Evolutionary conservation across 1,140 invertebrate genomes (phyloP).

Genomic region (Leptinotarsa defecta): DNA sequence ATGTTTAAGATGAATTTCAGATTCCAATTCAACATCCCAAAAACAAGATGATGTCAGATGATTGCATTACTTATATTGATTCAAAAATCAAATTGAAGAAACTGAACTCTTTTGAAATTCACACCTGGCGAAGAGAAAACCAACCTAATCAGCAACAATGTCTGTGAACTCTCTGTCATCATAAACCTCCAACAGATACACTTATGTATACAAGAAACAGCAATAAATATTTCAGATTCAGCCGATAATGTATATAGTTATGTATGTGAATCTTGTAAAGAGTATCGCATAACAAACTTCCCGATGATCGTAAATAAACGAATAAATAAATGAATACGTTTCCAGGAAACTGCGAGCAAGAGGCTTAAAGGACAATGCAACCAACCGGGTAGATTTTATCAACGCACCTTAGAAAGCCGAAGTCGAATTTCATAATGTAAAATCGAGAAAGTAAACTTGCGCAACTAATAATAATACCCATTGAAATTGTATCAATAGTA

Average conservation of each 20-base stretch:
- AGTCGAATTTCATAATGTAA: conserved; percentile 32
- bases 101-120: not conserved
- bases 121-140: not conserved
- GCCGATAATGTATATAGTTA: conserved; percentile 20
- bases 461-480: conserved; percentile 30
- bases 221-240: conserved; percentile 27
- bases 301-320: conserved; percentile 27
- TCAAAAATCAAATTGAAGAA: too few species aligned
- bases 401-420: conserved; percentile 28
- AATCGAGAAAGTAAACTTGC: conserved; percentile 28
- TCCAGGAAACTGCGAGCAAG: conserved; percentile 22
- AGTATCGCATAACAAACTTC: conserved; percentile 25
- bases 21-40: too few species aligned
- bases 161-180: conserved; percentile 13
- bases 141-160: conserved; percentile 4
- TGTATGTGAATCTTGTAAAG: conserved; percentile 28
- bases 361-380: conserved; percentile 21
- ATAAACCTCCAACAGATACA: conserved; percentile 14
- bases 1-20: too few species aligned
- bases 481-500: conserved; percentile 31
- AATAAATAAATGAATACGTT: conserved; percentile 29
- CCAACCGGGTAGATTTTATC: conserved; percentile 30
- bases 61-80: too few species aligned
- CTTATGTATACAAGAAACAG: conserved; percentile 10
- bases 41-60: too few species aligned